Conservation (phyloP, 2,113 vertebrate genomes). For the Pomatorhinus ruficollis region DNA sequence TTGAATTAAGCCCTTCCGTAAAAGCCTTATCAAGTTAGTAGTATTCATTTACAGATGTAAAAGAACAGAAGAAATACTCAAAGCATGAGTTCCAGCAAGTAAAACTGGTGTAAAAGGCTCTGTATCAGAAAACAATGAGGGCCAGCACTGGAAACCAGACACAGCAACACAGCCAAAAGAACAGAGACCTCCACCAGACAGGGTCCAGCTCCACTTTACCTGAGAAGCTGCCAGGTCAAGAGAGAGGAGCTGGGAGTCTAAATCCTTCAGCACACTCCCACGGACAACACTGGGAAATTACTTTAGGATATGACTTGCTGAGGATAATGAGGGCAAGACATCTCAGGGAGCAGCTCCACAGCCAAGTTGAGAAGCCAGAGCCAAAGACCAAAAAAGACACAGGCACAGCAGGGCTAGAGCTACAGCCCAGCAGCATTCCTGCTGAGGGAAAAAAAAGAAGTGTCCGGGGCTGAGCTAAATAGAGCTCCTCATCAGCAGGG, state of each 20-base stretch:
- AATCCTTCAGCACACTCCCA: accelerated
- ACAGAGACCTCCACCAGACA: not conserved
- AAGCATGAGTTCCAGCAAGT: not conserved
- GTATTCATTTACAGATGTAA: accelerated
- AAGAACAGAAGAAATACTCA: accelerated
- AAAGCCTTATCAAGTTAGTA: not conserved
- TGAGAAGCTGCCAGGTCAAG: not conserved
- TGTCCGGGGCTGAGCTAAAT: not conserved
- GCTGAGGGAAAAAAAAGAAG: accelerated
- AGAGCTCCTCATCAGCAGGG: not conserved
- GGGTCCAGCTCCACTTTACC: accelerated
- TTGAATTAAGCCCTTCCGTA: not conserved
- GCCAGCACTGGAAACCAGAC: not conserved
- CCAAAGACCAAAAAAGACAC: accelerated
- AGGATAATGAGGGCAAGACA: accelerated
- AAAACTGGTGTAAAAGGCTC: not conserved
- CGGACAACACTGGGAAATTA: accelerated
- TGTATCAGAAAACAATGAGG: not conserved
- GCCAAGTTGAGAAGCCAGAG: accelerated
- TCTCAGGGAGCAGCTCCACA: accelerated
- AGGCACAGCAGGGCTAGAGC: accelerated
- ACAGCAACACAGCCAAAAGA: not conserved
- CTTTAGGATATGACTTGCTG: accelerated
- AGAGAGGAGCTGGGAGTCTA: accelerated
- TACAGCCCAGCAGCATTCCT: accelerated